Evolutionary conservation across 2,888 invertebrate genomes (phyloP), one percentile per base, ranked within the genome.

Genomic region (Orthosia gracilis): DNA sequence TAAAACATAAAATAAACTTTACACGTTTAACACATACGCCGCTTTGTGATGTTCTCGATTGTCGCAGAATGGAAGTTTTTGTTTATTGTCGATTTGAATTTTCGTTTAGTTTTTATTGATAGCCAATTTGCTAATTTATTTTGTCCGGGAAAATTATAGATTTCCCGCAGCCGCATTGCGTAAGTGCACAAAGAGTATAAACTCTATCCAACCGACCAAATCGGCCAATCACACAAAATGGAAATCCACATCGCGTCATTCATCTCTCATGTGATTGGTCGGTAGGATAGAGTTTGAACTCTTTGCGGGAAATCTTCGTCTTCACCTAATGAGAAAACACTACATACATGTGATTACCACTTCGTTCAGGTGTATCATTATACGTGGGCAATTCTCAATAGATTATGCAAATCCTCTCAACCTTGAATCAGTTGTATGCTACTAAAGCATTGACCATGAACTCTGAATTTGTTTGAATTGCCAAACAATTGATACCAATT

Each of bases 401-500:
- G 5, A 73, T 26, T 23, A 79, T 73, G 59, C 23, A 76, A 81
- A 76, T 69, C 64, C 47, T 26, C 0, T 40, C 15, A 52, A 52
- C 65, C 61, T 65, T 73, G 65, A 57, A 61, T 57, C 21, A 66
- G 3, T 62, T 40, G 31, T 52, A 73, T 57, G 17, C 13, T 11
- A 47, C 31, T 18, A 40, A n/a, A 66, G 7, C 73, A 47, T 57
- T 58, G 62, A 11, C 80, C 83, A 15, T 82, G 72, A 80, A 71
- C 72, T 57, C 72, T 12, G 31, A 50, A 59, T 77, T 59, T 17
- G 21, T 77, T 67, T 59, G 54, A 13, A 62, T 50, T 66, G 65
- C n/a, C 52, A 66, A 55, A n/a, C 77, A 79, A 80, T 80, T 82
- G 72, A 23, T 61, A 17, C 67, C 78, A 78, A 80, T 78, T 78